Base-by-base conservation (phyloP, 2,888 invertebrate genomes). In the Sipha maydis region DNA sequence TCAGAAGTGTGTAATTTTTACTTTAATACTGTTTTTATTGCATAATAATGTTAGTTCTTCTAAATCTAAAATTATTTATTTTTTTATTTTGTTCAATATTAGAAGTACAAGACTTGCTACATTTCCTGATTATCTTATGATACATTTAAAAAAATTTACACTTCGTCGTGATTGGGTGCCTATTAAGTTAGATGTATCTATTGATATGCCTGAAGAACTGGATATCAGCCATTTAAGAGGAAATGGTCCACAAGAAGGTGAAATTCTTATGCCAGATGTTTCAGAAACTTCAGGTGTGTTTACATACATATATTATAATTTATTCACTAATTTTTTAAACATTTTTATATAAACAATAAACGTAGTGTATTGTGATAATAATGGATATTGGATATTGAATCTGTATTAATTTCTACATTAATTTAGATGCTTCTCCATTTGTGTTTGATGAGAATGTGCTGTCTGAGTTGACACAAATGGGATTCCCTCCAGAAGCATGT, bases 131-230 rank as follows among this genome's bases (percentile, higher is more conserved):
- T 99, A 95, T 92, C 93, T 99, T 82, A 92, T 98, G 91, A 94
- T 99, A 67, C 99, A 99, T 91, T 92, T 99, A 90, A 98, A 98
- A 92, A 99, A 99, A 92, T 99, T 98, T 92, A 97, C 96, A 25
- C 94, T 98, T 90, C 95, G 96, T 73, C 96, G 96, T 91, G 97
- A 98, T 92, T 99, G 98, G 98, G 96, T 96, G 5, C 97, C 98
- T 0, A 96, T 97, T 86, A 99, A 99, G 92, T 92, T 99, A 88
- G 99, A 99, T 91, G 96, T 99, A 0, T 95, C 97, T 0, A 95
- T 99, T 4, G 97, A 98, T 90, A 97, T 99, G 94, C 98, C 98
- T 0, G 95, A 95, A 90, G 93, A 95, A 91, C 92, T 99, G 83
- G 98, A 99, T 92, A 93, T 99, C 48, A 93, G 94, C 48, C 92